Evolutionary conservation across 2,888 invertebrate genomes (phyloP).

Genomic region (Trypoxylon attenuatum): DNA sequence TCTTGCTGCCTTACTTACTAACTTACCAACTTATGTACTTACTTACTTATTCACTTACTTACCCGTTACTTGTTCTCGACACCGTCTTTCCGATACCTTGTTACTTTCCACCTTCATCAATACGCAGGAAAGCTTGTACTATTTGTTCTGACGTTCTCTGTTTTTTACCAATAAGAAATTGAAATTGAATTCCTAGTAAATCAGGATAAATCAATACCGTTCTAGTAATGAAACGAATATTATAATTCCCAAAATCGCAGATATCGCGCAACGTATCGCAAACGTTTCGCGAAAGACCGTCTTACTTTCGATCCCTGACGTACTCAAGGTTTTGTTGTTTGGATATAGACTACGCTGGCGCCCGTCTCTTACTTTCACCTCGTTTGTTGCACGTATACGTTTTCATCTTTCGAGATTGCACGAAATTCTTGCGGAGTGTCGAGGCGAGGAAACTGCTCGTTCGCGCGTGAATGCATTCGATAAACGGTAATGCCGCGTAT

Average conservation of each 20-base stretch:
- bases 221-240: no score
- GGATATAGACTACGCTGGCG: constrained; percentile 31
- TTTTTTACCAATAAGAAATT: no score
- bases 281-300: constrained; percentile 12
- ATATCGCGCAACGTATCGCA: neutral
- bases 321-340: constrained; percentile 38
- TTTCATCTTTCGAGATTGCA: constrained; percentile 37
- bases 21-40: no score
- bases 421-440: constrained; percentile 35
- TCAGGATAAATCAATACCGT: no score
- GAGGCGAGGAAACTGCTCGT: constrained; percentile 24
- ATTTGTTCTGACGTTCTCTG: no score
- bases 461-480: constrained; percentile 20
- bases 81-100: constrained; percentile 26
- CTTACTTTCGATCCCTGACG: constrained; percentile 4
- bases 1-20: neutral
- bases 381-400: constrained; percentile 35
- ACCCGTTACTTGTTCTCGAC: no score
- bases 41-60: no score
- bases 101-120: no score
- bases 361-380: constrained; percentile 45
- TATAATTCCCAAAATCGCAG: no score
- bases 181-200: no score
- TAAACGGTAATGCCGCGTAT: constrained; percentile 15
- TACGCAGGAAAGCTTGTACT: no score